Base-by-base conservation (phyloP, 2,797 vertebrate genomes). In the Euthynnus affinis region DNA sequence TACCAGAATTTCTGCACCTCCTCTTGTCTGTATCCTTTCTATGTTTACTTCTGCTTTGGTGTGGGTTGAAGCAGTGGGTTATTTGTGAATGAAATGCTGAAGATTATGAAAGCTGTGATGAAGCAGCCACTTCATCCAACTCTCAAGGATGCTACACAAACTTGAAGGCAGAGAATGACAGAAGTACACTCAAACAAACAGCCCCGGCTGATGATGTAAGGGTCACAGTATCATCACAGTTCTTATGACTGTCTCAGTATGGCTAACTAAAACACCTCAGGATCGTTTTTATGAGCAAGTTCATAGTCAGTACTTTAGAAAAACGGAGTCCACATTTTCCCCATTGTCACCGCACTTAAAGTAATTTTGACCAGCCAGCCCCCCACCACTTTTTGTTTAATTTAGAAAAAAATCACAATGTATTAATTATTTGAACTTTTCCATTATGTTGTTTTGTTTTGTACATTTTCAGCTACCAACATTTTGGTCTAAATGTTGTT, bases 31-130 rank as follows among this genome's bases (percentile, higher is more conserved):
- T 57, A 27, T 22, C 9, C 14, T 63, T 22, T 40, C 40, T 37
- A 2, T 52, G 7, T 67, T 22, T 42, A 4, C 7, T n/a, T 17
- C 2, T 7, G 9, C 44, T 44, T 22, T 37, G 37, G 6, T 51
- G 59, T 65, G 40, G 17, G 46, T 27, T 63, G 46, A 62, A 62
- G 20, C 18, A n/a, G 62, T n/a, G 12, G 15, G 12, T 52, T 44
- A 52, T 57, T 52, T 53, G 34, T 72, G 34, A 58, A 22, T 42
- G 59, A 66, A 75, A 71, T 53, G 3, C n/a, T 42, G 56, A 55
- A 32, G 44, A 61, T 74, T 51, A 56, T 61, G 17, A 75, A 65
- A 49, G 49, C 67, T 27, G 7, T 32, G 48, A 57, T 55, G 22
- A 71, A 44, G 29, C 32, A 55, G 29, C 59, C 29, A 42, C n/a